Evolutionary conservation across 1,140 invertebrate species (phyloP).

Genomic region (Metopolophium dirhodum): DNA sequence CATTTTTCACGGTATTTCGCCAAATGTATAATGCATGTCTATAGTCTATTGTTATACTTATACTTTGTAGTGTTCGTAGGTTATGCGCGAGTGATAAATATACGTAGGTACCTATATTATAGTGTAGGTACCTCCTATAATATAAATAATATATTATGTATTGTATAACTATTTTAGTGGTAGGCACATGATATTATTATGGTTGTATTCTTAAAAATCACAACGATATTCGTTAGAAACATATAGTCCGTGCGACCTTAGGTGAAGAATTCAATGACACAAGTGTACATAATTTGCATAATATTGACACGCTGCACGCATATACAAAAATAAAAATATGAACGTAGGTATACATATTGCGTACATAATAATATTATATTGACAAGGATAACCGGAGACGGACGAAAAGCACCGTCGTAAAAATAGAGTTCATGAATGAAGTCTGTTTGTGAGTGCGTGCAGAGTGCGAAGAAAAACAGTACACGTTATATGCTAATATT

Average conservation of each 20-base stretch:
- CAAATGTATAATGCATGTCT: no score
- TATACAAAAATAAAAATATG: not conserved
- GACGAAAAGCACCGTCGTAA: not conserved
- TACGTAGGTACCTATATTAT: not conserved
- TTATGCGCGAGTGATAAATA: not conserved
- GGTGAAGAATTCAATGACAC: not conserved
- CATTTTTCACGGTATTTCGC: not conserved
- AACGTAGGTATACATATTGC: not conserved
- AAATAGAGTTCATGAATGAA: not conserved
- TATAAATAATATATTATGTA: not conserved
- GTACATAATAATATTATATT: not conserved
- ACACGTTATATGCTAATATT: not conserved
- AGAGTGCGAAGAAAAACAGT: not conserved
- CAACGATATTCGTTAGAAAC: not conserved
- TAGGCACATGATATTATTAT: not conserved
- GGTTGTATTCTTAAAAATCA: not conserved
- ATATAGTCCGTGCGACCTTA: not conserved
- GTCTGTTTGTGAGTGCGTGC: not conserved
- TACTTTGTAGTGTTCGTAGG: no score
- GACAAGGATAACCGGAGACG: not conserved
- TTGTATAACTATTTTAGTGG: not conserved
- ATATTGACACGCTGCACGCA: not conserved
- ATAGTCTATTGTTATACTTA: no score
- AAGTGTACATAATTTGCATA: not conserved
- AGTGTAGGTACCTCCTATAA: not conserved